Conservation (phyloP, 1,140 invertebrate species). For the Atta colombica region DNA sequence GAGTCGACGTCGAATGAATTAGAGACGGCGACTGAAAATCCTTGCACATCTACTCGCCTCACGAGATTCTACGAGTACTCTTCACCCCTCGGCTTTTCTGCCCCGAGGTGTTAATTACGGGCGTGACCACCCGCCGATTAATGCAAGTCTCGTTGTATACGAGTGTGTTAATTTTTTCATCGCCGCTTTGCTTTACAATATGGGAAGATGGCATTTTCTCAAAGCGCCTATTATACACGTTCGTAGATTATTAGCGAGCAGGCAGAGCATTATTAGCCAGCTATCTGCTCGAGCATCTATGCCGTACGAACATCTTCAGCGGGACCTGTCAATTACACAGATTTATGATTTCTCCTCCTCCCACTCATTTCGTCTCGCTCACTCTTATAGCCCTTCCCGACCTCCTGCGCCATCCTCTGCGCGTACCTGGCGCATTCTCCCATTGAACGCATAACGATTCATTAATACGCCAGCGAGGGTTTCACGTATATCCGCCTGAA, state of each 20-base stretch:
- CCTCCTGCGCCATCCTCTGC: background rate
- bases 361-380: conserved; percentile 34
- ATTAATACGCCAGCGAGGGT: conserved; percentile 40
- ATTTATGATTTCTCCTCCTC: conserved; percentile 77
- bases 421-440: background rate
- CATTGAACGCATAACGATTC: conserved; percentile 19
- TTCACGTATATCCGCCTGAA: conserved; percentile 24
- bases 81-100: conserved; percentile 1
- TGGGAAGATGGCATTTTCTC: conserved; percentile 59
- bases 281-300: conserved; percentile 74
- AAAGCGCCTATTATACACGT: conserved; percentile 64
- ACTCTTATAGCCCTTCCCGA: conserved; percentile 63
- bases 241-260: conserved; percentile 56
- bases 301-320: conserved; percentile 70
- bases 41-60: background rate
- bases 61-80: background rate
- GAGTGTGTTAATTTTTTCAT: conserved; percentile 19
- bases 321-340: conserved; percentile 81
- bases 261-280: conserved; percentile 70
- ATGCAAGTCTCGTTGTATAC: background rate
- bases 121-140: conserved; percentile 27
- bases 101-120: conserved; percentile 57
- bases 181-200: conserved; percentile 9
- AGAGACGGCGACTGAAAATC: conserved; percentile 16
- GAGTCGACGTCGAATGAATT: conserved; percentile 38